Evolutionary conservation across 2,797 vertebrate genomes (phyloP).

Genomic region (Triplophysa yarkandensis): DNA sequence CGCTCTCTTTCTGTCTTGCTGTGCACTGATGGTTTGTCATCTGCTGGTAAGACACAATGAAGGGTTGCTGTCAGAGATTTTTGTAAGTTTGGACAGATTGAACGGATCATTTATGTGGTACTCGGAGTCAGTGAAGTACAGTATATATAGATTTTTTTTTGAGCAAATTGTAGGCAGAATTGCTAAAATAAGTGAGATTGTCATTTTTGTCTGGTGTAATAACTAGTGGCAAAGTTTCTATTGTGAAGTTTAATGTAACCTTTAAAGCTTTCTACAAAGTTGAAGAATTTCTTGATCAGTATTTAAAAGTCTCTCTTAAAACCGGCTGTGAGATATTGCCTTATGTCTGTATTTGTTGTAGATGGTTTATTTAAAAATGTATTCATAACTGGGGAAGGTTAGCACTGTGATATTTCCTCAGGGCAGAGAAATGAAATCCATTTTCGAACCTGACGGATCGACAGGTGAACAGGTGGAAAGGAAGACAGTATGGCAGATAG

Average conservation of each 20-base stretch:
- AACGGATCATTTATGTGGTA: background rate
- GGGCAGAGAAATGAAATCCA: slow-evolving; percentile 27
- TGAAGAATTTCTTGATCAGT: background rate
- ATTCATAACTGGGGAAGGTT: slow-evolving; percentile 19
- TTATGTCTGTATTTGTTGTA: slow-evolving; percentile 20
- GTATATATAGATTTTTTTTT: background rate
- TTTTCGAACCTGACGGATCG: slow-evolving; percentile 31
- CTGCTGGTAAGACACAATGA: slow-evolving; percentile 9
- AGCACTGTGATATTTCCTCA: slow-evolving; percentile 13
- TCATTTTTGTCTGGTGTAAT: background rate
- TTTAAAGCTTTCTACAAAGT: background rate
- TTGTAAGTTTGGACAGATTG: background rate
- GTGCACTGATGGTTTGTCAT: slow-evolving; percentile 27
- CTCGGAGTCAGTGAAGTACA: background rate
- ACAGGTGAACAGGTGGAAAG: slow-evolving; percentile 17
- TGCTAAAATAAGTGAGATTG: background rate
- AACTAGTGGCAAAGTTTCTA: background rate
- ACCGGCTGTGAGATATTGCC: slow-evolving; percentile 21
- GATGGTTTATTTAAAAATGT: slow-evolving; percentile 20
- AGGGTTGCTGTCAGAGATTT: slow-evolving; percentile 30
- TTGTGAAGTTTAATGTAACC: background rate
- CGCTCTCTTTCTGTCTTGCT: slow-evolving; percentile 8
- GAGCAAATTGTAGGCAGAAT: background rate
- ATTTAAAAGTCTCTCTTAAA: background rate
- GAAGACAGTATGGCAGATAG: slow-evolving; percentile 12